Percentiles rank a stretch among this genome's conserved stretches.
Evolutionary conservation across 1,140 invertebrate species (phyloP).

Genomic region (Drusus annulatus): DNA sequence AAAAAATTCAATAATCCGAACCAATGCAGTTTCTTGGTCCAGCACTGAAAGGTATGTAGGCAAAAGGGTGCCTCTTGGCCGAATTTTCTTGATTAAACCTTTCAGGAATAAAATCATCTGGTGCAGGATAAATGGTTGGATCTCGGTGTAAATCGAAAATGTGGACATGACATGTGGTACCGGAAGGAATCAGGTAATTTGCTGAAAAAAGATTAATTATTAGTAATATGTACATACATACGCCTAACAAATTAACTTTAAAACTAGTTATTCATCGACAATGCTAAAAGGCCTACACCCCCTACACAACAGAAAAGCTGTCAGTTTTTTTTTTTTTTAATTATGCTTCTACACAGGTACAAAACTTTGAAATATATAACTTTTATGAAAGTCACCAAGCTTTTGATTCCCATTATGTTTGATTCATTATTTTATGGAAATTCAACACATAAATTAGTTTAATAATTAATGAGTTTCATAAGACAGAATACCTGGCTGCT

Average conservation of each 20-base stretch:
- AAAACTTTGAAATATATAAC: too few species aligned
- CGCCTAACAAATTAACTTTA: neutral
- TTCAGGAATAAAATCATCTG: constrained; percentile 54
- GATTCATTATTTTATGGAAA: too few species aligned
- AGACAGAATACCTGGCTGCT: neutral
- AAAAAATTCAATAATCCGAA: constrained; percentile 5
- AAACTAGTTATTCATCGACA: neutral
- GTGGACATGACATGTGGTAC: constrained; percentile 40
- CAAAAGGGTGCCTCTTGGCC: constrained; percentile 55
- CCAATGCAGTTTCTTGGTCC: constrained; percentile 59
- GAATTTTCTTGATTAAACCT: constrained; percentile 52
- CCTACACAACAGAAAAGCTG: neutral
- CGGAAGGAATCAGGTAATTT: constrained; percentile 44
- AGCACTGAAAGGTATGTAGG: constrained; percentile 58
- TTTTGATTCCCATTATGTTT: neutral
- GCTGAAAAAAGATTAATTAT: constrained; percentile 51
- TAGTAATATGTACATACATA: neutral
- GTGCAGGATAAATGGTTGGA: constrained; percentile 42
- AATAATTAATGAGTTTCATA: neutral
- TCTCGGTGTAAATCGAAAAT: constrained; percentile 53
- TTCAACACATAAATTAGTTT: too few species aligned
- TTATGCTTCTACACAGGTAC: too few species aligned
- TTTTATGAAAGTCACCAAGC: neutral
- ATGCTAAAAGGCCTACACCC: too few species aligned
- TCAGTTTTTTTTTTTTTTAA: too few species aligned